Evolutionary conservation across 2,113 vertebrate genomes (phyloP).

Genomic region (Muntiacus muntjak): DNA sequence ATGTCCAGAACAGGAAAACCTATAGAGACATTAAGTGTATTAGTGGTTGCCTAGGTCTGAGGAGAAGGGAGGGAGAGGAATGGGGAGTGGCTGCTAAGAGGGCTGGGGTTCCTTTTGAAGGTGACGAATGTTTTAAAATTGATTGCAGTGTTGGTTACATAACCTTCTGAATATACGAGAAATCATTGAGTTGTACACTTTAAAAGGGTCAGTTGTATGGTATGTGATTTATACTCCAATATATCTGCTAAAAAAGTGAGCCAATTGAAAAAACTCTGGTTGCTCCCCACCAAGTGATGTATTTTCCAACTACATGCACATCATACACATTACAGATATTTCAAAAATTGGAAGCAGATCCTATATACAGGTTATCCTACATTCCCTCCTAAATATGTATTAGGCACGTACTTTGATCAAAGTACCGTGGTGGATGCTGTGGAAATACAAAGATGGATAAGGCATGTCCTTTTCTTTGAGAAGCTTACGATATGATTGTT

Average conservation of each 20-base stretch:
- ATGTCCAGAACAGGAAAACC: neutral
- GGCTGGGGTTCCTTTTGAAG: neutral
- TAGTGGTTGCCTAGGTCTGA: neutral
- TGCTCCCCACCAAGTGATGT: neutral
- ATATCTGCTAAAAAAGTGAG: neutral
- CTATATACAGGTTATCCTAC: neutral
- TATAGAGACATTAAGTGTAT: neutral
- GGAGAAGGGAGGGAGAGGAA: neutral
- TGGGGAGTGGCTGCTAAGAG: neutral
- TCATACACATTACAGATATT: conserved; percentile 36
- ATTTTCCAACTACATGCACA: conserved; percentile 9
- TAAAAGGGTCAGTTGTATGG: neutral
- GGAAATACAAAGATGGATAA: conserved; percentile 44
- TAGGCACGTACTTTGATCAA: conserved; percentile 46
- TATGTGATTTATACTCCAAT: conserved; percentile 27
- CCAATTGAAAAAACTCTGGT: neutral
- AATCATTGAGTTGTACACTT: neutral
- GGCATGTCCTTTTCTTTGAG: conserved; percentile 9
- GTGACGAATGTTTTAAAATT: neutral
- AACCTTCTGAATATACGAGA: neutral
- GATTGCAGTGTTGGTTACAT: neutral
- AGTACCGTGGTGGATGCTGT: neutral
- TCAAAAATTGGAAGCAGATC: conserved; percentile 60
- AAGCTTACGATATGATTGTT: conserved; percentile 38
- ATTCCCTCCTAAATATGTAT: conserved; percentile 47